phyloP scores from a whole-genome alignment of 2,113 vertebrate genomes.

The Empidonax traillii region DNA sequence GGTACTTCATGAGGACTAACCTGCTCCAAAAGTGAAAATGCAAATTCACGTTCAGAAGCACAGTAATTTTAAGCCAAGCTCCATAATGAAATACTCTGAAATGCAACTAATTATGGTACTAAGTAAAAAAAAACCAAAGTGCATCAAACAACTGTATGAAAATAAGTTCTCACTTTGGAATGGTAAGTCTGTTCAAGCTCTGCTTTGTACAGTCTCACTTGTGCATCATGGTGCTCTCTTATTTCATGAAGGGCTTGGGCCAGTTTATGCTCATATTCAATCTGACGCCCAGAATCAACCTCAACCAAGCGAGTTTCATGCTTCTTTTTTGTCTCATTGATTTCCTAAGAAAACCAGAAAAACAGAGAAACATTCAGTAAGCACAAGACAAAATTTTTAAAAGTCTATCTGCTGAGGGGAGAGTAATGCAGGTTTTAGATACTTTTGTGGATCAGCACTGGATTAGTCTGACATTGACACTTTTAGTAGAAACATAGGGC shows the following conservation, averaged over 20 bases:
- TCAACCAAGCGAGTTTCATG: slow-evolving; percentile 82
- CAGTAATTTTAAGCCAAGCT: background rate
- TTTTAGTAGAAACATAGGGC: background rate
- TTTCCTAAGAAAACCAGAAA: slow-evolving; percentile 73
- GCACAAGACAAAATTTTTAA: background rate
- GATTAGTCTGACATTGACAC: background rate
- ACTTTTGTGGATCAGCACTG: background rate
- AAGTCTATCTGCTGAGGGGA: fast-evolving
- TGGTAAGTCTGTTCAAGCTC: slow-evolving; percentile 83
- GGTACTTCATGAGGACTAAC: background rate
- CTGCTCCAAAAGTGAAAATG: background rate
- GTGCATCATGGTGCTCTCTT: slow-evolving; percentile 83
- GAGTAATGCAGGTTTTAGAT: background rate
- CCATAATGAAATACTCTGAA: background rate
- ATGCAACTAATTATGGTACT: background rate
- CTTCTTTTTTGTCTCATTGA: slow-evolving; percentile 81
- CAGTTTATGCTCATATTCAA: slow-evolving; percentile 86
- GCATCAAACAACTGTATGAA: background rate
- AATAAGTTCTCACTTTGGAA: slow-evolving; percentile 76
- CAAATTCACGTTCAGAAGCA: background rate
- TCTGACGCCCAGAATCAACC: slow-evolving; percentile 81
- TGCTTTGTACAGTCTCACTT: slow-evolving; percentile 84
- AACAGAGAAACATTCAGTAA: background rate
- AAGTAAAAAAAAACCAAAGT: background rate
- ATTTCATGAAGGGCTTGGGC: slow-evolving; percentile 83